Evolutionary conservation across 2,113 vertebrate genomes (phyloP).

Genomic region (Vanacampus margaritifer): DNA sequence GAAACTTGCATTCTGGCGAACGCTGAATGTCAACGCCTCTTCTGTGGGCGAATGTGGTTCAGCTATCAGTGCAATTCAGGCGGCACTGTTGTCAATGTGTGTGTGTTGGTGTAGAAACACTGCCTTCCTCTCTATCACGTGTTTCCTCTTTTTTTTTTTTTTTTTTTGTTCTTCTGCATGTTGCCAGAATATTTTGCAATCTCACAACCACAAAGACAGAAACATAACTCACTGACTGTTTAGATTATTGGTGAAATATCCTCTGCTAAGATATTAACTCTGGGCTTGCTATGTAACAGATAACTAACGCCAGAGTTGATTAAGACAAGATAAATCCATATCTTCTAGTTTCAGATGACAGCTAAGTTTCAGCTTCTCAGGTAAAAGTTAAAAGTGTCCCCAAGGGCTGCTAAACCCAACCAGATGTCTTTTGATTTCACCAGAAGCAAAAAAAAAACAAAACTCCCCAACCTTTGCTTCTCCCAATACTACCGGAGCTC

Average conservation of each 20-base stretch:
- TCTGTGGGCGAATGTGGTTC: slow-evolving; percentile 2
- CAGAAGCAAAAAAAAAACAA: slow-evolving; percentile 9
- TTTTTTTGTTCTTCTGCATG: neutral
- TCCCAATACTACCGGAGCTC: slow-evolving; percentile 20
- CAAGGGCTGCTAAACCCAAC: neutral
- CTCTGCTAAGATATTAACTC: slow-evolving; percentile 6
- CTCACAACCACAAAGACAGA: slow-evolving; percentile 59
- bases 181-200: slow-evolving; percentile 39
- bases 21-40: neutral
- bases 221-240: slow-evolving; percentile 31
- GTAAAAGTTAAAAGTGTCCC: slow-evolving; percentile 3
- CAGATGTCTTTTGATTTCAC: neutral
- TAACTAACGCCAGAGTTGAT: neutral
- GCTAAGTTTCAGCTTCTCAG: neutral
- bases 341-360: neutral
- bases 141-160: slow-evolving; percentile 53
- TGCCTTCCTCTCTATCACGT: slow-evolving; percentile 34
- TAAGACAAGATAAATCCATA: neutral
- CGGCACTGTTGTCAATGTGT: slow-evolving; percentile 41
- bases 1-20: neutral
- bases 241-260: neutral
- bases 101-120: slow-evolving; percentile 31
- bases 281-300: neutral
- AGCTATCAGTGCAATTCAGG: neutral
- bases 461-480: slow-evolving; percentile 2